Base-by-base conservation (phyloP, 2,888 invertebrate genomes). In the Calephelis perditalis region DNA sequence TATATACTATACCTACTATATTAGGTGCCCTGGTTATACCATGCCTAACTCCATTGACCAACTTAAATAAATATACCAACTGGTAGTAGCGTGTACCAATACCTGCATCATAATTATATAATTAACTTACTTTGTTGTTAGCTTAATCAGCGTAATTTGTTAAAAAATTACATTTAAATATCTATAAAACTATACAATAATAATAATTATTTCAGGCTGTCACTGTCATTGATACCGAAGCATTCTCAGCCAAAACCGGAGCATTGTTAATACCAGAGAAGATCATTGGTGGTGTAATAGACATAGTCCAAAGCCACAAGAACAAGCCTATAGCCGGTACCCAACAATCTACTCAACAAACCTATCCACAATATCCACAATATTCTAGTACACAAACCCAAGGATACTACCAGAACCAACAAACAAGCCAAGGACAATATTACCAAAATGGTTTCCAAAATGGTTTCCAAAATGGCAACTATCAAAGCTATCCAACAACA, bases 211-310 rank as follows among this genome's bases (percentile, higher is more conserved):
- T 44, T 54, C 37, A 46, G 45, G 15, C 15, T 43, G 57, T 56
- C 4, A 37, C 63, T 63, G 52, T 62, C 35, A 12, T 64, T 8
- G 57, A 59, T 7, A 15, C 61, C 8, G 60, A 56, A 10, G 57
- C 59, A 6, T 9, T 58, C 44, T 68, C 68, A 54, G 59, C 76
- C 1, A 71, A 78, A 60, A 82, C 82, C 59, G 83, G 80, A 26
- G 77, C 78, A 2, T 76, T 85, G 0, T 69, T 82, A 55, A 84
- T 88, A 36, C 86, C 89, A 0, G 89, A 90, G 68, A 89, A 87
- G 67, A 86, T 90, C 26, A 82, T 89, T 44, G 86, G 85, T 2
- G 84, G 86, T 0, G 86, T 89, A n/a, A 88, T 90, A 10, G 88
- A 88, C 64, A 84, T 85, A 8, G 84, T 88, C 1, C 84, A 86